Base-by-base conservation (phyloP, 1,140 invertebrate genomes). In the Daktulosphaira vitifoliae region DNA sequence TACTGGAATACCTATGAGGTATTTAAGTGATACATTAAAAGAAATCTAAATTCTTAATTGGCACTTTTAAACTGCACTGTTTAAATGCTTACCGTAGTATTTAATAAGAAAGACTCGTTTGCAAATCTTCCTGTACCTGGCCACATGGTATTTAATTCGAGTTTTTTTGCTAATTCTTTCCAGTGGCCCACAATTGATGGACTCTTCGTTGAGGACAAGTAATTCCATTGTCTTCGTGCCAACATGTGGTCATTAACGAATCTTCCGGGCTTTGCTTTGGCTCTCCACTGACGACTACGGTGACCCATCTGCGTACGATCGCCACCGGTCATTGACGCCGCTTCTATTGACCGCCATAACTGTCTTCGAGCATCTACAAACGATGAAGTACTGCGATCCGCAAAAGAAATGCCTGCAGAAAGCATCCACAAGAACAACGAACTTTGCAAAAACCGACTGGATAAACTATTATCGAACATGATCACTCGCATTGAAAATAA, bases 71-170 rank as follows among this genome's bases (percentile, higher is more conserved):
- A n/a, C n/a, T n/a, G n/a, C n/a, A n/a, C n/a, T n/a, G n/a, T n/a
- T n/a, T n/a, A n/a, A n/a, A n/a, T n/a, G 16, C 56, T 29, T 33
- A 62, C 56, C 56, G 56, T 62, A 2, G 56, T 62, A 2, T 23
- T 16, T 3, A 23, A 16, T 16, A 62, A 33, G 16, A 7, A 29
- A 0, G 6, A 9, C 13, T 62, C 42, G 42, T 62, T 18, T 2
- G 56, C 8, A 13, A 46, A 29, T 16, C 16, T 48, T 23, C n/a
- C 25, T 23, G 42, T 62, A 16, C 56, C 56, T 0, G 56, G 56
- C 56, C 56, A 62, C 56, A 33, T 48, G 42, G 56, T 9, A 23
- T 62, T 39, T 2, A 33, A 7, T 0, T 48, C 25, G 9, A 62
- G 18, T 16, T 62, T 62, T n/a, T 48, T 16, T 25, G 26, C 25